Evolutionary conservation across 2,113 vertebrate species (phyloP).

Genomic region (Pygoscelis antarcticus): DNA sequence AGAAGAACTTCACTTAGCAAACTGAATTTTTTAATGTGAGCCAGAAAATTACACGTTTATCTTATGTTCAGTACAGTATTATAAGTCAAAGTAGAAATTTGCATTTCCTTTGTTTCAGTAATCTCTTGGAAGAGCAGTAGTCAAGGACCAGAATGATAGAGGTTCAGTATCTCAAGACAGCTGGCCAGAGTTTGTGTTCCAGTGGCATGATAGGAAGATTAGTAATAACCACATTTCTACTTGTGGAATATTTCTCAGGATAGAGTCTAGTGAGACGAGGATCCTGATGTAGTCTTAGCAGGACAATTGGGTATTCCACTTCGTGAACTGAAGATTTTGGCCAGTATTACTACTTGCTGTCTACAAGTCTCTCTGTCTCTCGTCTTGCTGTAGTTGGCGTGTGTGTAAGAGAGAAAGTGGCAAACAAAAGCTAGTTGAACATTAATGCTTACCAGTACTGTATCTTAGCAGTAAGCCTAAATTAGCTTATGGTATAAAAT

Average conservation of each 20-base stretch:
- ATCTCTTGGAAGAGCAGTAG: not conserved
- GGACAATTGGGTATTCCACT: not conserved
- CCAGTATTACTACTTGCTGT: not conserved
- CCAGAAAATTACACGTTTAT: rapidly evolving
- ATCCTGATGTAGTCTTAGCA: not conserved
- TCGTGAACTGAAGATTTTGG: not conserved
- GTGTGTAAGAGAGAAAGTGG: not conserved
- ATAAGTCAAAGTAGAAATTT: not conserved
- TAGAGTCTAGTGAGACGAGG: not conserved
- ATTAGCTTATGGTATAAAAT: not conserved
- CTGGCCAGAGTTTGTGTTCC: not conserved
- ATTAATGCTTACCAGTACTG: not conserved
- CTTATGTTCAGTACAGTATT: not conserved
- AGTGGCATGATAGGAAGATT: not conserved
- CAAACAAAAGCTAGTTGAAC: not conserved
- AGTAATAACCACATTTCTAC: not conserved
- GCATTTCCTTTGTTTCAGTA: not conserved
- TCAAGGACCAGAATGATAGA: not conserved
- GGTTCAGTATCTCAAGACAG: not conserved
- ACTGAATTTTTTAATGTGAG: not conserved
- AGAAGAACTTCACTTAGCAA: not conserved
- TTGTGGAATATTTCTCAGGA: not conserved
- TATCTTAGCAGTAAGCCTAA: not conserved
- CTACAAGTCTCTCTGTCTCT: not conserved
- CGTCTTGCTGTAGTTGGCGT: not conserved